Evolutionary conservation across 2,888 invertebrate species (phyloP).

Genomic region (Tineola bisselliella): DNA sequence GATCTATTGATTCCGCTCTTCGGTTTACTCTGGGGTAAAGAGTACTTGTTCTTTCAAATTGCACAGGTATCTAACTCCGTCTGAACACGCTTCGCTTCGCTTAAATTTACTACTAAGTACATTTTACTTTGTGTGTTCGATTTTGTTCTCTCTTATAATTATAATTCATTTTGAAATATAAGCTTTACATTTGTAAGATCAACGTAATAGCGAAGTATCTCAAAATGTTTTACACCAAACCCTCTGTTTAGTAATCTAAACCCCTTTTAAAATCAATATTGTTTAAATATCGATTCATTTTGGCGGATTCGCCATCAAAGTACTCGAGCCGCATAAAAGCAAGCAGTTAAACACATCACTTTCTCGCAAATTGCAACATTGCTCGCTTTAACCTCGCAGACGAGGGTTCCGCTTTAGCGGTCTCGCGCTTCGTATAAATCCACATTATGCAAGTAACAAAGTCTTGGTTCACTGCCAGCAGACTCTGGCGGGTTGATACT

Average conservation of each 20-base stretch:
- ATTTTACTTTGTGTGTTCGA: not conserved
- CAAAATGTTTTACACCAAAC: too few species aligned
- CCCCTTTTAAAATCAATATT: too few species aligned
- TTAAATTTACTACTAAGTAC: not conserved
- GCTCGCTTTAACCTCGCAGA: slow-evolving; percentile 21
- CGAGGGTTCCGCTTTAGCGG: slow-evolving; percentile 25
- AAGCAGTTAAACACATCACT: slow-evolving; percentile 20
- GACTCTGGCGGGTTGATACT: slow-evolving; percentile 27
- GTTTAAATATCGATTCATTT: not conserved
- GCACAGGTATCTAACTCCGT: not conserved
- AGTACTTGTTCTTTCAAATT: slow-evolving; percentile 15
- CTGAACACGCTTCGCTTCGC: not conserved
- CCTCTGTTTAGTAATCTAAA: too few species aligned
- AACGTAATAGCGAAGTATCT: too few species aligned
- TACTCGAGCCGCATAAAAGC: slow-evolving; percentile 15
- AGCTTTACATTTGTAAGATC: too few species aligned
- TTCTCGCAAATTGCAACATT: slow-evolving; percentile 37
- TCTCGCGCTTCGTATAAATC: slow-evolving; percentile 40
- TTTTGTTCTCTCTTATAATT: too few species aligned
- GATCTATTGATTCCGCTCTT: slow-evolving; percentile 54
- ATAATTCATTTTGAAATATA: too few species aligned
- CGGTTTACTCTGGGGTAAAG: slow-evolving; percentile 45
- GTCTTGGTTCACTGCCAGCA: slow-evolving; percentile 61
- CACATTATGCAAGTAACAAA: slow-evolving; percentile 49
- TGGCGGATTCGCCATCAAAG: slow-evolving; percentile 12